These are phyloP conservation scores for Stenoptilia bipunctidactyla DNA, from an alignment of 2,888 invertebrate species.

Conservation along the genomic window DNA sequence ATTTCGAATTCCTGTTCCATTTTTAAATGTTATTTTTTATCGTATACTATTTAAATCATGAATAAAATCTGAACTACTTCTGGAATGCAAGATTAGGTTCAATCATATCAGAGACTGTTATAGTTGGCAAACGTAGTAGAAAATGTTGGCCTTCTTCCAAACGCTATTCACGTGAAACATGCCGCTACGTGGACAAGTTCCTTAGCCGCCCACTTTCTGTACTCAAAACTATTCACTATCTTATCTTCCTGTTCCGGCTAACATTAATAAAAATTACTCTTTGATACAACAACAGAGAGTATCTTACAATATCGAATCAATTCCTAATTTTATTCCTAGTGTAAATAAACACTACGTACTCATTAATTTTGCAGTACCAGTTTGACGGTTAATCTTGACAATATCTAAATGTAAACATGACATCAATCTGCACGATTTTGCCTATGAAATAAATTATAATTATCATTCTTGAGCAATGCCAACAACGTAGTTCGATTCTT, in stretches of 20 bases:
- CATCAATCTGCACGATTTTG: too few relatives aligned
- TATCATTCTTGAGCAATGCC: background rate
- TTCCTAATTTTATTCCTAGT: too few relatives aligned
- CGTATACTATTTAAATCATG: background rate
- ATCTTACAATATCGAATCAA: too few relatives aligned
- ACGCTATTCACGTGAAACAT: constrained; percentile 36
- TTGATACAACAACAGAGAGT: too few relatives aligned
- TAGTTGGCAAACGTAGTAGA: constrained; percentile 13
- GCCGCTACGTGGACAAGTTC: constrained; percentile 26
- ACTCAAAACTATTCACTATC: constrained; percentile 22
- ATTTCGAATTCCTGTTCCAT: background rate
- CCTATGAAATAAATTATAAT: background rate
- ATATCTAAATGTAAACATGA: too few relatives aligned
- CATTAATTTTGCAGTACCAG: too few relatives aligned
- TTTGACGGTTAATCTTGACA: too few relatives aligned
- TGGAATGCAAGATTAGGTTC: background rate
- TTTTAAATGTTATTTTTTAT: background rate
- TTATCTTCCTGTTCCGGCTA: constrained; percentile 48
- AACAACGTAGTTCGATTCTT: background rate
- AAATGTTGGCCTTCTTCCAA: constrained; percentile 27
- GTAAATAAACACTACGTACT: too few relatives aligned
- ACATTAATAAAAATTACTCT: background rate
- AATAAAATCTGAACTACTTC: background rate
- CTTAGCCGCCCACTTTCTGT: constrained; percentile 23
- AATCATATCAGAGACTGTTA: background rate